phyloP scores from a whole-genome alignment of 2,888 invertebrate species.

The Macrophya annulata region DNA sequence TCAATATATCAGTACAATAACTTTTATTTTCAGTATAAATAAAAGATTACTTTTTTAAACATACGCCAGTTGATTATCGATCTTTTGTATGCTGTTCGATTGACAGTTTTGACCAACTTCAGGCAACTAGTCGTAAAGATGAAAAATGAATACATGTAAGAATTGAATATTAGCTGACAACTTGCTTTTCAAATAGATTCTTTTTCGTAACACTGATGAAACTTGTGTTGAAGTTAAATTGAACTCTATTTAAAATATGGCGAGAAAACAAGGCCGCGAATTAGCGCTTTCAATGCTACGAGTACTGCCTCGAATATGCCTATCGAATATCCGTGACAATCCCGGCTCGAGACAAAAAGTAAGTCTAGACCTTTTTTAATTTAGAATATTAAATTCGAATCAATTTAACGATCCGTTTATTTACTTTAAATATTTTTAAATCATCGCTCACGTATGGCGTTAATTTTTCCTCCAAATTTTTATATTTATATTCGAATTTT shows the following conservation, averaged over 20 bases:
- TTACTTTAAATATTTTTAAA: background rate
- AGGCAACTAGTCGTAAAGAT: background rate
- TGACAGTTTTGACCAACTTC: background rate
- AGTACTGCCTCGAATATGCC: slow-evolving; percentile 87
- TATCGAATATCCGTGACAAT: slow-evolving; percentile 89
- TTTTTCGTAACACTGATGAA: background rate
- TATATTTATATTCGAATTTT: background rate
- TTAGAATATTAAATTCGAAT: slow-evolving; percentile 49
- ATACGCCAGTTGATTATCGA: background rate
- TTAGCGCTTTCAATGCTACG: slow-evolving; percentile 89
- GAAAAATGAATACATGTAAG: background rate
- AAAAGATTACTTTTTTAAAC: background rate
- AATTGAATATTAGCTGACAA: background rate
- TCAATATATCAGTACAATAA: background rate
- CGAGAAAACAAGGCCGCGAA: slow-evolving; percentile 84
- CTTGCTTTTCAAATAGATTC: background rate
- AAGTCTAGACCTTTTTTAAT: slow-evolving; percentile 69
- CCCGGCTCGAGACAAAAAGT: slow-evolving; percentile 86
- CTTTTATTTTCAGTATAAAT: background rate
- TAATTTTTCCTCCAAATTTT: background rate
- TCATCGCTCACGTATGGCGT: background rate
- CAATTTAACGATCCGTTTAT: background rate
- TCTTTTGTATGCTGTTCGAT: background rate
- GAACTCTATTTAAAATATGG: slow-evolving; percentile 74
- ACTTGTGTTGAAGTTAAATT: background rate